A percentile compares a stretch with the other conserved stretches of the same genome.
These are phyloP conservation scores for Artibeus jamaicensis DNA, from an alignment of 2,797 vertebrate genomes.

Conservation along the genomic window DNA sequence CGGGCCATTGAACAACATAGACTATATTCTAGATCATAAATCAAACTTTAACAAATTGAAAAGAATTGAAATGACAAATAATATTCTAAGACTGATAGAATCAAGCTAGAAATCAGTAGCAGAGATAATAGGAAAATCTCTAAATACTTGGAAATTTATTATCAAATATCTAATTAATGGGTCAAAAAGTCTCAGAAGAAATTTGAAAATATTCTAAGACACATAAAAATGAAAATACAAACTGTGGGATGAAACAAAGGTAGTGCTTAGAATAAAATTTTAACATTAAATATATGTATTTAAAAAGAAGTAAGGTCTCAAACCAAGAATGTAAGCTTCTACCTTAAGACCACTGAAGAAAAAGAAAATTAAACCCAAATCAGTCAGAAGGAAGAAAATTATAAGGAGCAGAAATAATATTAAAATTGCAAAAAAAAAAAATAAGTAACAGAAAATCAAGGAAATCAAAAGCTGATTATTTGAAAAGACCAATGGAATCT, in stretches of 20 bases:
- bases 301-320: neutral
- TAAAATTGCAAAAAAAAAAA: neutral
- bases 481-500: neutral
- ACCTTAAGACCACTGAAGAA: neutral
- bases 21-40: neutral
- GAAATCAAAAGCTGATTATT: neutral
- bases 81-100: neutral
- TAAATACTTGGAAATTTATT: neutral
- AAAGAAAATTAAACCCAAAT: neutral
- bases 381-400: neutral
- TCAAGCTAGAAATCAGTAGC: neutral
- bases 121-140: neutral
- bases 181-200: neutral
- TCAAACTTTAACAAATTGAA: neutral
- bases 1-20: neutral
- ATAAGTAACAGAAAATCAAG: neutral
- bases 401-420: neutral
- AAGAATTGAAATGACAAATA: neutral
- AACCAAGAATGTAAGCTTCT: neutral
- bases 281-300: neutral
- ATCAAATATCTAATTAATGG: neutral
- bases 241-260: neutral
- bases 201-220: neutral
- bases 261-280: neutral
- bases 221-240: neutral